Base-by-base conservation (phyloP, 2,113 vertebrate genomes). In the Theristicus caerulescens region DNA sequence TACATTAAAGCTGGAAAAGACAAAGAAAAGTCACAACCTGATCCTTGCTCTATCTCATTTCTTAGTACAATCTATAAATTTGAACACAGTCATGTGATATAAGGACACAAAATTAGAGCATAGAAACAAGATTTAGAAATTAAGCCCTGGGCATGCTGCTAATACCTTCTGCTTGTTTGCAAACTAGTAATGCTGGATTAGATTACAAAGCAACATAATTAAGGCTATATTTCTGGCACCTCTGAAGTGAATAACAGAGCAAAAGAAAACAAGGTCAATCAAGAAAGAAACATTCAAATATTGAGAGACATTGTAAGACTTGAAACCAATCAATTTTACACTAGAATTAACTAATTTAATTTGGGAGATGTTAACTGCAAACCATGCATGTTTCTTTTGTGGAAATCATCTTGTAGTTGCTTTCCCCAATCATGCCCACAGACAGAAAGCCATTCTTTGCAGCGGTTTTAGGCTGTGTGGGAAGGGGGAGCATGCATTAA, bases 81-180 rank as follows among this genome's bases (percentile, higher is more conserved):
- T 84, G 62, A 95, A 94, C 78, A 61, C 44, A 83, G 18, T 36
- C 47, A 62, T 2, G 15, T 40, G 42, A 84, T 32, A 67, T 6
- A 84, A 92, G 44, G 71, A 55, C 52, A 61, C 1, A 66, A 82
- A 78, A 86, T 71, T 29, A 88, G 79, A 90, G 36, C 86, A 96
- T 82, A 77, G 96, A 92, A 76, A 13, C 19, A 78, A 54, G 76
- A 90, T 58, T 94, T 84, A 86, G 49, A 93, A 83, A 84, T 9
- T 85, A 57, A 95, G 82, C 25, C 13, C 49, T 52, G 6, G 47
- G 82, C 29, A 85, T 65, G 51, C 16, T 62, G 79, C 81, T 87
- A 91, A 91, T 44, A 94, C 29, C 38, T 71, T 49, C 34, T 64
- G 25, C 59, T 86, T 66, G 19, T 80, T 78, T 84, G n/a, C 62